These are phyloP conservation scores for Channa maculata DNA, from an alignment of 2,113 vertebrate species.

Conservation along the genomic window DNA sequence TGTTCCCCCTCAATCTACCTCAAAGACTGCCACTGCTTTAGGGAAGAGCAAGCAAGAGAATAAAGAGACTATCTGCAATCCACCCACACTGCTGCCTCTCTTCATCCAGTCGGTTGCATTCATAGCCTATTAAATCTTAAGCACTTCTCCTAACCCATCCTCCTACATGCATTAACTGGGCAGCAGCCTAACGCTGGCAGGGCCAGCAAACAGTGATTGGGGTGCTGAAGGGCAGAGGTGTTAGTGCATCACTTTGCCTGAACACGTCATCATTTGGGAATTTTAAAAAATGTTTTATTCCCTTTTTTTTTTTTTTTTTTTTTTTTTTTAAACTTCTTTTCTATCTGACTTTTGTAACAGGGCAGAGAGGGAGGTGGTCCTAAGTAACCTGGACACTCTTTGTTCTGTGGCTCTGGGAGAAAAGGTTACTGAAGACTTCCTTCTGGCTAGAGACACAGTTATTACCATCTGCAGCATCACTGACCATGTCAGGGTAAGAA, in stretches of 20 bases:
- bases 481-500: slow-evolving; percentile 85
- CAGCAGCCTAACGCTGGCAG: slow-evolving; percentile 44
- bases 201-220: slow-evolving; percentile 28
- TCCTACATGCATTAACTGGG: slow-evolving; percentile 73
- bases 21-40: slow-evolving; percentile 65
- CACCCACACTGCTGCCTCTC: slow-evolving; percentile 75
- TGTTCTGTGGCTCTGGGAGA: slow-evolving; percentile 88
- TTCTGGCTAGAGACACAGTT: slow-evolving; percentile 90
- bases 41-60: slow-evolving; percentile 55
- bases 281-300: not conserved
- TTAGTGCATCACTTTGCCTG: slow-evolving; percentile 44
- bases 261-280: slow-evolving; percentile 13
- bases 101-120: slow-evolving; percentile 68
- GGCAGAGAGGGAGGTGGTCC: slow-evolving; percentile 92
- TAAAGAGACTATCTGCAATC: slow-evolving; percentile 71
- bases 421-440: slow-evolving; percentile 88
- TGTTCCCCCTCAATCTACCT: slow-evolving; percentile 56
- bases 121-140: slow-evolving; percentile 74
- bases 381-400: slow-evolving; percentile 93
- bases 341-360: slow-evolving; percentile 71
- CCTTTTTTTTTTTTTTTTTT: not conserved
- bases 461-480: slow-evolving; percentile 88
- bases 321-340: not conserved
- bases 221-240: slow-evolving; percentile 41
- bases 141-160: slow-evolving; percentile 62